Conservation (phyloP, 2,797 vertebrate genomes). For the Rhinatrema bivittatum region DNA sequence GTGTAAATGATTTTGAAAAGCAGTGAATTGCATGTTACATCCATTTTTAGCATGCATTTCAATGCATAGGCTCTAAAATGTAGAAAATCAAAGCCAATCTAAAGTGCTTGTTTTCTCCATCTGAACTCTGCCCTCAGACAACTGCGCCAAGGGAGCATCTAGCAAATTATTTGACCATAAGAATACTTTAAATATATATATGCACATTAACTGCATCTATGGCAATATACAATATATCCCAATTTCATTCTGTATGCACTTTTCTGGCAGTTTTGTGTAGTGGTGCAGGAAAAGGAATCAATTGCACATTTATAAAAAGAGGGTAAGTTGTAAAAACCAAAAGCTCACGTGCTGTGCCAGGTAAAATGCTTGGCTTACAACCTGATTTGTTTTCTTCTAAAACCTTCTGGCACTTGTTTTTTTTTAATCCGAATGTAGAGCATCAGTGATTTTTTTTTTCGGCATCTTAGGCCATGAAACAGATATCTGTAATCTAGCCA, state of each 20-base stretch:
- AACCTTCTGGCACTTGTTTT: slow-evolving; percentile 1
- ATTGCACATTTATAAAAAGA: slow-evolving; percentile 7
- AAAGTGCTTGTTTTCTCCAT: no score
- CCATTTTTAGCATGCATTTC: no score
- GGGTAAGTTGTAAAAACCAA: slow-evolving; percentile 10
- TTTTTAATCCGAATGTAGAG: slow-evolving; percentile 10
- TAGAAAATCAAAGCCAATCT: no score
- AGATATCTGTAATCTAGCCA: slow-evolving; percentile 21
- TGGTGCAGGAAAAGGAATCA: slow-evolving; percentile 1
- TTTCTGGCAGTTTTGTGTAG: background rate
- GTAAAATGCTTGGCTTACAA: slow-evolving; percentile 4
- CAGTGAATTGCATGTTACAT: no score
- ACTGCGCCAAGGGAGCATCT: slow-evolving; percentile 19
- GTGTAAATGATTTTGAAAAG: no score
- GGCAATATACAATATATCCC: background rate
- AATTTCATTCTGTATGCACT: background rate
- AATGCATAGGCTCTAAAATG: no score
- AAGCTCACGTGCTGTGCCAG: background rate
- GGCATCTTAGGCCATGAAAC: no score
- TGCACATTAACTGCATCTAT: fast-evolving
- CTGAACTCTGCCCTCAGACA: no score
- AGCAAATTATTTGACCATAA: no score
- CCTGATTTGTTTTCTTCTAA: background rate
- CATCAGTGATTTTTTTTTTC: slow-evolving; percentile 3
- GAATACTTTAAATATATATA: background rate